Percentiles rank a stretch among this genome's conserved stretches.
Conservation (phyloP, 2,797 vertebrate genomes). For the Sciaenops ocellatus region DNA sequence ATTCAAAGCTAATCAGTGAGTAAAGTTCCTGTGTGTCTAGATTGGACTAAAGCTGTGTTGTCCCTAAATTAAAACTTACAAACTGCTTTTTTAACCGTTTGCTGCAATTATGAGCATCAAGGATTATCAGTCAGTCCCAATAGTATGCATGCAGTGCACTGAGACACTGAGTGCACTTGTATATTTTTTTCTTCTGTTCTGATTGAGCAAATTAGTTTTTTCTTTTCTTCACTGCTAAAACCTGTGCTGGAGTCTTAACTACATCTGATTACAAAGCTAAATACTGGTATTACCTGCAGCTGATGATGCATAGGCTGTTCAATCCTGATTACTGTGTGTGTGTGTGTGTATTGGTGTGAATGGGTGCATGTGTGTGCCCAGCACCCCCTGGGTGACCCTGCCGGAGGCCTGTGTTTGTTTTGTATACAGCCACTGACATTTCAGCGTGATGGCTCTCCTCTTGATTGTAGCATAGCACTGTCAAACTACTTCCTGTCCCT, state of each 20-base stretch:
- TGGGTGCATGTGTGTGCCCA: constrained; percentile 10
- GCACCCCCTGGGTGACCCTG: constrained; percentile 67
- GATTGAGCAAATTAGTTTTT: neutral
- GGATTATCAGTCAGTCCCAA: neutral
- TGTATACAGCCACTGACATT: constrained; percentile 82
- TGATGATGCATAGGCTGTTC: neutral
- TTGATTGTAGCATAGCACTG: constrained; percentile 67
- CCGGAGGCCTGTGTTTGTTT: constrained; percentile 77
- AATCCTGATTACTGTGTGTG: constrained; percentile 7
- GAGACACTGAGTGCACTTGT: constrained; percentile 5
- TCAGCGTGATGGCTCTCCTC: constrained; percentile 65
- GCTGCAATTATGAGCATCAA: constrained; percentile 45
- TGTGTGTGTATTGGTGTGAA: constrained; percentile 24
- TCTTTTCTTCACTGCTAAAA: constrained; percentile 9
- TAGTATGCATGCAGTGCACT: constrained; percentile 64
- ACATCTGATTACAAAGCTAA: neutral
- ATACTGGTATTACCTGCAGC: neutral
- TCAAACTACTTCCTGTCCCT: constrained; percentile 73
- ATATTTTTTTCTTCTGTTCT: neutral
- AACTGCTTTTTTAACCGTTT: constrained; percentile 73
- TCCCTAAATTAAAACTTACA: constrained; percentile 46
- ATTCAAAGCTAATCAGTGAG: neutral
- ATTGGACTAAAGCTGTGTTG: constrained; percentile 7
- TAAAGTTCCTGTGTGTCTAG: neutral
- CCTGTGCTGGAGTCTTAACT: neutral